phyloP scores from a whole-genome alignment of 2,888 invertebrate species.

The Zootermopsis nevadensis region DNA sequence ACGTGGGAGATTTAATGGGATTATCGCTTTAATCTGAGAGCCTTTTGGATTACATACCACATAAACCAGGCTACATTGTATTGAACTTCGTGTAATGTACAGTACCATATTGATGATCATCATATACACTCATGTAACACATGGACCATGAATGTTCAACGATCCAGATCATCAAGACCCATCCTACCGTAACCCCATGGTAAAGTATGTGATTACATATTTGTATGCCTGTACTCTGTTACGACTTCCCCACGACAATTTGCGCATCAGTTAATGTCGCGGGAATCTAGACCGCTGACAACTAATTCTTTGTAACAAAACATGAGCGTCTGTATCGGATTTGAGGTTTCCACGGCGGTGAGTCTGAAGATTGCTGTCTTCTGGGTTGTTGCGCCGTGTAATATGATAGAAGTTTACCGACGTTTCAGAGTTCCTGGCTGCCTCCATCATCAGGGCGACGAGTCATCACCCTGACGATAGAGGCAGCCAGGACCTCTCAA shows the following conservation, averaged over 20 bases:
- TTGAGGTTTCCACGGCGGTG: no score
- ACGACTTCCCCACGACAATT: background rate
- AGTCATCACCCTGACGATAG: no score
- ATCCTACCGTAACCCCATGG: background rate
- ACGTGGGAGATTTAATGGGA: background rate
- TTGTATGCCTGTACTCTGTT: background rate
- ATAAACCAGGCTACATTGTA: background rate
- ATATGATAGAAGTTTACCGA: no score
- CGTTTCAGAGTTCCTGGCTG: no score
- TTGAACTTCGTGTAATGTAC: background rate
- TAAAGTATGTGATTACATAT: background rate
- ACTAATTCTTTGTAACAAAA: no score
- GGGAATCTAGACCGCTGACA: no score
- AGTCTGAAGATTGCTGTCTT: no score
- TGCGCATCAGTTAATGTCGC: background rate
- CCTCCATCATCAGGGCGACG: no score
- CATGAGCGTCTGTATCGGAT: no score
- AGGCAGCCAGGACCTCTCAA: no score
- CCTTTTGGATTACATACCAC: background rate
- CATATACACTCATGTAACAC: background rate
- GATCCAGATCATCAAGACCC: background rate
- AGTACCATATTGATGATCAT: background rate
- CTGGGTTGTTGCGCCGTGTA: no score
- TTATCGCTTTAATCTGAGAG: conserved; percentile 6
- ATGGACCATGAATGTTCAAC: background rate